A percentile compares a stretch with the other conserved stretches of the same genome.
Evolutionary conservation across 2,888 invertebrate genomes (phyloP).

Genomic region (Chirona hameri): DNA sequence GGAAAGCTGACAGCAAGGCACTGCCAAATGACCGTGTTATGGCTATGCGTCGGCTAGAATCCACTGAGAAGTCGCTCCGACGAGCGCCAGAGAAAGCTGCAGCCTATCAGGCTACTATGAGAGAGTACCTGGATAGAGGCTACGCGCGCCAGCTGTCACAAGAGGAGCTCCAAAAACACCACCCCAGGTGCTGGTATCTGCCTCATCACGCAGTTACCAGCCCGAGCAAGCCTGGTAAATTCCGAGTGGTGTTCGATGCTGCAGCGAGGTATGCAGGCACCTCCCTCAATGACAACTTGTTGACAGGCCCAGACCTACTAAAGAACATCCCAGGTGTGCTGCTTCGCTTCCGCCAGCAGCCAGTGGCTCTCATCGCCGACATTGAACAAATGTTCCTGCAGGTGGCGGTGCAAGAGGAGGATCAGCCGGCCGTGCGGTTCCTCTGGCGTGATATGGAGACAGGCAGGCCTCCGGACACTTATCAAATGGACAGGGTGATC

Average conservation of each 20-base stretch:
- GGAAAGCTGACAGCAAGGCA: not conserved
- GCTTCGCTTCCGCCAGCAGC: not conserved
- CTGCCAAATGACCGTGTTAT: not conserved
- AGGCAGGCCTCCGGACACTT: no score
- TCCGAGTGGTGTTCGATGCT: not conserved
- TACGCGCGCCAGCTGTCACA: not conserved
- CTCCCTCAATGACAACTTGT: not conserved
- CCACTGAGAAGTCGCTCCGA: not conserved
- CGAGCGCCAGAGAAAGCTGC: not conserved
- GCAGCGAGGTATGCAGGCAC: not conserved
- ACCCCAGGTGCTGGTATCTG: not conserved
- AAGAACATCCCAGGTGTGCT: not conserved
- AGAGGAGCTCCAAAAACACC: no score
- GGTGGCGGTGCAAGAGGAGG: no score
- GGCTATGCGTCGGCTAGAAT: not conserved
- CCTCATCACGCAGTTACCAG: not conserved
- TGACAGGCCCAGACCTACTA: not conserved
- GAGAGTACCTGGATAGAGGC: not conserved
- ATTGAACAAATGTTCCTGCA: not conserved
- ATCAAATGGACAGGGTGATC: no score
- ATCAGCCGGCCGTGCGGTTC: no score
- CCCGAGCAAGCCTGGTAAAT: not conserved
- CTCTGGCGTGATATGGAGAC: no score
- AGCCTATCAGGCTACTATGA: not conserved
- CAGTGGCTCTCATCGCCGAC: not conserved